Conservation (phyloP, 2,888 invertebrate genomes). For the Caenorhabditis sp. region DNA sequence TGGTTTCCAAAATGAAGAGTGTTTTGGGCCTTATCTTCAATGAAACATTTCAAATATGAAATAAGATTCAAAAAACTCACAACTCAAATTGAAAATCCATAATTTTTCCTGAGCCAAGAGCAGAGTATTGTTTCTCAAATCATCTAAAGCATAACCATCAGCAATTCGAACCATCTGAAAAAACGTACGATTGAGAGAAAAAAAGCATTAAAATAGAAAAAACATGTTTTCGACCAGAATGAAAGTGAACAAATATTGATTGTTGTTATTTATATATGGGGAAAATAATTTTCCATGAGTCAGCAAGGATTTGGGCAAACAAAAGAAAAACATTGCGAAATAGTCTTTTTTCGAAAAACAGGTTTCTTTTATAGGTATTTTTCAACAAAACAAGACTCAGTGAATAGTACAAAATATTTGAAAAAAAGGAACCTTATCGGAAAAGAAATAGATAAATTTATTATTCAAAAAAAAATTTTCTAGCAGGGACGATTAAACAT, state of each 20-base stretch:
- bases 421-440: no score
- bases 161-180: constrained; percentile 13
- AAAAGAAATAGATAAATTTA: no score
- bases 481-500: no score
- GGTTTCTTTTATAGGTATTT: no score
- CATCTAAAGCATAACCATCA: constrained; percentile 19
- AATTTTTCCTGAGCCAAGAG: constrained; percentile 21
- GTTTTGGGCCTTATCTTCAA: constrained; percentile 39
- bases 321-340: not conserved
- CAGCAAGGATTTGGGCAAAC: not conserved
- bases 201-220: not conserved
- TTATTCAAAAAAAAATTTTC: no score
- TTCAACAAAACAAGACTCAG: no score
- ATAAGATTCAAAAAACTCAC: constrained; percentile 9
- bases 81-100: constrained; percentile 5
- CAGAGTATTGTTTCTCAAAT: constrained; percentile 6
- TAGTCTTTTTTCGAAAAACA: not conserved
- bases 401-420: no score
- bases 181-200: no score
- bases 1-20: constrained; percentile 48
- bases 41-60: not conserved
- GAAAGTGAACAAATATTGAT: not conserved
- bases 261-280: not conserved
- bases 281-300: not conserved
- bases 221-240: not conserved